Evolutionary conservation across 2,888 invertebrate species (phyloP).

Genomic region (Mythimna ferrago): DNA sequence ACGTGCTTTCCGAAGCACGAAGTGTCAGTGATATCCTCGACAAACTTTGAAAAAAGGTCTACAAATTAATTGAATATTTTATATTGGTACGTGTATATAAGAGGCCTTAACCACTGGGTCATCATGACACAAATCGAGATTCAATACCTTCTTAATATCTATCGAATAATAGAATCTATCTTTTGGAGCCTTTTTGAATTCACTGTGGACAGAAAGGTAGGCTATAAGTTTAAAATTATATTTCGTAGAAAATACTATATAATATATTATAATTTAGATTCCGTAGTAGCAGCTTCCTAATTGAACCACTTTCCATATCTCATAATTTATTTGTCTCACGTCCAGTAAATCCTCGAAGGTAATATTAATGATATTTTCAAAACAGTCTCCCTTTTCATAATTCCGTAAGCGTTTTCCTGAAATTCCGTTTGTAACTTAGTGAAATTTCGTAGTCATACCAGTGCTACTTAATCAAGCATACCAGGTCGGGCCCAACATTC

Average conservation of each 20-base stretch:
- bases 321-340: slow-evolving; percentile 24
- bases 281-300: not conserved
- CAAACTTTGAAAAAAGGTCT: too few relatives aligned
- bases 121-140: too few relatives aligned
- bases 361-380: slow-evolving; percentile 4
- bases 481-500: slow-evolving; percentile 14
- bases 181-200: too few relatives aligned
- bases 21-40: too few relatives aligned
- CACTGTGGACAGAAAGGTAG: too few relatives aligned
- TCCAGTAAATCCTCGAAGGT: slow-evolving; percentile 13
- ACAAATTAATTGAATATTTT: too few relatives aligned
- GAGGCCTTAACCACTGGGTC: too few relatives aligned
- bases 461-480: slow-evolving; percentile 6
- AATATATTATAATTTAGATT: not conserved
- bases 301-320: slow-evolving; percentile 7
- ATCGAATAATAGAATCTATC: too few relatives aligned
- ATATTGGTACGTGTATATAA: too few relatives aligned
- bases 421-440: slow-evolving; percentile 21
- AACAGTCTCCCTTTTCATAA: slow-evolving; percentile 9
- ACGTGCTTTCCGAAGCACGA: too few relatives aligned
- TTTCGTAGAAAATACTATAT: not conserved
- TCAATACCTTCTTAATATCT: too few relatives aligned
- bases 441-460: slow-evolving; percentile 1
- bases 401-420: slow-evolving; percentile 8
- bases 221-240: too few relatives aligned